phyloP scores from a whole-genome alignment of 2,888 invertebrate genomes.

The Drosophila ezoana region DNA sequence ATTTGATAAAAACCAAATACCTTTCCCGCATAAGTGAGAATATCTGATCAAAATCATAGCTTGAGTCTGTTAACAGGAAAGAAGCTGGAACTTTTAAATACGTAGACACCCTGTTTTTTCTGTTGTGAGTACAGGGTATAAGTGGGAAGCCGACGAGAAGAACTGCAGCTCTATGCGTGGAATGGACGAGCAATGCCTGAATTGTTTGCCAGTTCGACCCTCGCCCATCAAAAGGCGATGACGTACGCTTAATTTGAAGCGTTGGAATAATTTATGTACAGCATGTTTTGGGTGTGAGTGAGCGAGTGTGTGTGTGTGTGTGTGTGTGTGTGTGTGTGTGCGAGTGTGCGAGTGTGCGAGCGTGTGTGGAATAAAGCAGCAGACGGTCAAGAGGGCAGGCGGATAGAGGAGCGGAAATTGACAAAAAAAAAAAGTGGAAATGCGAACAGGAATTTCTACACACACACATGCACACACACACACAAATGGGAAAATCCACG shows the following conservation, averaged over 20 bases:
- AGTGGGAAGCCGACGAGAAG: slow-evolving; percentile 10
- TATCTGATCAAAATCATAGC: too few relatives aligned
- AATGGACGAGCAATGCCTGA: slow-evolving; percentile 20
- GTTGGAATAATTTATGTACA: slow-evolving; percentile 76
- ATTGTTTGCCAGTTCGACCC: slow-evolving; percentile 30
- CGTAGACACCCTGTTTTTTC: not conserved
- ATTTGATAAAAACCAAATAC: too few relatives aligned
- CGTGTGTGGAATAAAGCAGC: slow-evolving; percentile 1
- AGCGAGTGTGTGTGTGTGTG: slow-evolving; percentile 1
- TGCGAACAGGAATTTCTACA: slow-evolving; percentile 49
- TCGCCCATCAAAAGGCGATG: slow-evolving; percentile 77
- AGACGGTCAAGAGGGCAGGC: slow-evolving; percentile 14
- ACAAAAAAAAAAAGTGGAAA: slow-evolving; percentile 26
- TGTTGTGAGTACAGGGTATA: slow-evolving; percentile 30
- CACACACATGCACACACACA: slow-evolving; percentile 30
- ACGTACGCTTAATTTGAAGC: slow-evolving; percentile 82
- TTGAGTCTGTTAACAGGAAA: too few relatives aligned
- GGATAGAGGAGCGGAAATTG: slow-evolving; percentile 12
- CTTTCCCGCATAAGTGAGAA: too few relatives aligned
- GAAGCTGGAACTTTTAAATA: too few relatives aligned
- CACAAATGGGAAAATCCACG: slow-evolving; percentile 15
- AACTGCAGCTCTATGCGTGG: slow-evolving; percentile 25
- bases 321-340: not conserved
- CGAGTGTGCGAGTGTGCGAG: not conserved
- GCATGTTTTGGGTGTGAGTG: slow-evolving; percentile 5